Evolutionary conservation across 2,888 invertebrate genomes (phyloP).

Genomic region (Fragum sueziense): DNA sequence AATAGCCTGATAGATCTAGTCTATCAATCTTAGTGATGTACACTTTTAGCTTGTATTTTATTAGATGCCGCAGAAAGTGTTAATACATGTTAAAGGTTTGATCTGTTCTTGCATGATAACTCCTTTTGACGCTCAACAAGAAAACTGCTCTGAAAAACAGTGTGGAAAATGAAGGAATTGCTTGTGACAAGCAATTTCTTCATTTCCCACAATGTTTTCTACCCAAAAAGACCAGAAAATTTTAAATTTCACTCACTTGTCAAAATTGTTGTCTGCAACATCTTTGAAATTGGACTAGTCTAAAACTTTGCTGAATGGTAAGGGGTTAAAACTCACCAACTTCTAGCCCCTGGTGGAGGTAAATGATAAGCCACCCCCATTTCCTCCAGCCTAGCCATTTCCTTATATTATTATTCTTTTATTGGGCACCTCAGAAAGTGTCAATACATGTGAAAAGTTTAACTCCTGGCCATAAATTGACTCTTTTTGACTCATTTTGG

Average conservation of each 20-base stretch:
- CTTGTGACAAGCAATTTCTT: background rate
- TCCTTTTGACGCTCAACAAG: background rate
- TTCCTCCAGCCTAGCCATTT: slow-evolving; percentile 74
- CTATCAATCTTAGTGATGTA: no score
- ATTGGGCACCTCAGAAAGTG: background rate
- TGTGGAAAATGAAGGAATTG: background rate
- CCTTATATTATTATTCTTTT: no score
- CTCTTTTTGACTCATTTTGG: no score
- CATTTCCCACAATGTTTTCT: slow-evolving; percentile 4
- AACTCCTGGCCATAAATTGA: no score
- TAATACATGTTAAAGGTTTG: background rate
- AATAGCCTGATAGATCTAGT: no score
- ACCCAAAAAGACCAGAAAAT: background rate
- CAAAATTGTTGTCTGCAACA: no score
- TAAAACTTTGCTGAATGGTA: no score
- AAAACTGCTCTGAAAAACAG: background rate
- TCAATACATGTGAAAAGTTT: background rate
- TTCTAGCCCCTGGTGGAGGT: slow-evolving; percentile 76
- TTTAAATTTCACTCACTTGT: no score
- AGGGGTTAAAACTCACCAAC: background rate
- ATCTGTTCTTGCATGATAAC: background rate
- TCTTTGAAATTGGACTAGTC: no score
- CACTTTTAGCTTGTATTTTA: no score
- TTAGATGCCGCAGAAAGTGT: no score
- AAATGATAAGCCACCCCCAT: slow-evolving; percentile 74